phyloP scores from a whole-genome alignment of 2,888 invertebrate species.

The Ctenicera cuprea region DNA sequence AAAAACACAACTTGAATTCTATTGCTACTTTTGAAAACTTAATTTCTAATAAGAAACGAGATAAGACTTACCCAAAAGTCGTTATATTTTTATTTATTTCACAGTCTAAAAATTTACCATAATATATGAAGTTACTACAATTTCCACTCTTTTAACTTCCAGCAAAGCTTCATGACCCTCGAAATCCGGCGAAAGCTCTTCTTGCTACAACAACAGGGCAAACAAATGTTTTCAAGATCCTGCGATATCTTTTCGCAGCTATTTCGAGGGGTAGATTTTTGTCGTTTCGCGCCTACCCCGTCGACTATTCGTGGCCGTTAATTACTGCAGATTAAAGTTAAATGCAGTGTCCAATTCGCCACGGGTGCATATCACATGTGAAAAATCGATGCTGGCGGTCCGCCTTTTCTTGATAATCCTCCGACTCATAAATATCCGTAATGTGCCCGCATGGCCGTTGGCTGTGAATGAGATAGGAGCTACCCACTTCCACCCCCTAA shows the following conservation, averaged over 20 bases:
- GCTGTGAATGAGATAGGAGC: constrained; percentile 71
- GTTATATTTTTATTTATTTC: too few relatives aligned
- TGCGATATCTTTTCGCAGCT: neutral
- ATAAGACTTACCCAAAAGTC: too few relatives aligned
- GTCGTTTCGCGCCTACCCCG: neutral
- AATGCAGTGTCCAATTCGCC: constrained; percentile 55
- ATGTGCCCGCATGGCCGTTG: constrained; percentile 71
- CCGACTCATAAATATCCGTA: constrained; percentile 71
- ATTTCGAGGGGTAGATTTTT: constrained; percentile 3
- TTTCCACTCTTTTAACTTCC: too few relatives aligned
- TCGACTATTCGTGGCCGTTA: constrained; percentile 24
- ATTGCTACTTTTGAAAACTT: too few relatives aligned
- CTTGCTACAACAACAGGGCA: neutral
- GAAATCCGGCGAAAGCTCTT: constrained; percentile 5
- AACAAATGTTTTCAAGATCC: constrained; percentile 7
- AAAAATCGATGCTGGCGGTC: constrained; percentile 71
- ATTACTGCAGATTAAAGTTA: constrained; percentile 47
- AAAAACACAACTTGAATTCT: too few relatives aligned
- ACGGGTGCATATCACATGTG: constrained; percentile 65
- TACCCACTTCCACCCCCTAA: constrained; percentile 56
- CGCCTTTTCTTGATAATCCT: constrained; percentile 72
- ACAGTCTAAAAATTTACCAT: too few relatives aligned
- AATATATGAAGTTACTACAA: too few relatives aligned
- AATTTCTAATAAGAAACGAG: too few relatives aligned
- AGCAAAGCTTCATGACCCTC: neutral